Evolutionary conservation across 2,888 invertebrate genomes (phyloP).

Genomic region (Hypolimnas misippus): DNA sequence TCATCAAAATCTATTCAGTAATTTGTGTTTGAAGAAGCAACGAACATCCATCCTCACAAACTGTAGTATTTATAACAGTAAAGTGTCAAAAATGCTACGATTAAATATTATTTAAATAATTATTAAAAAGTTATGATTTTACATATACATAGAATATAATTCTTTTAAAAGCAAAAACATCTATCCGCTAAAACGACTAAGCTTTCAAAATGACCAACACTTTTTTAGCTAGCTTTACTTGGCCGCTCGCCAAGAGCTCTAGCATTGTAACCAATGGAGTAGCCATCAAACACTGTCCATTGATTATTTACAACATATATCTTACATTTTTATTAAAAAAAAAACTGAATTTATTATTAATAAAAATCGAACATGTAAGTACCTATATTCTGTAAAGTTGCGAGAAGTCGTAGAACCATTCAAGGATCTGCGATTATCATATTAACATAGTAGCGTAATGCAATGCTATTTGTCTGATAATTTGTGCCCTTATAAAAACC

Average conservation of each 20-base stretch:
- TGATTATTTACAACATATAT: background rate
- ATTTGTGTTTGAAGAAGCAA: no score
- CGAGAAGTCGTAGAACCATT: background rate
- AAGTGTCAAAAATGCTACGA: no score
- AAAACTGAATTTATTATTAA: no score
- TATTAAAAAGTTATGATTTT: no score
- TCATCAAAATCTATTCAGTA: no score
- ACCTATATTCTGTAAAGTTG: background rate
- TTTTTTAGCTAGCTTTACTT: conserved; percentile 5
- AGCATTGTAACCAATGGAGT: conserved; percentile 8
- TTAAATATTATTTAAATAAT: no score
- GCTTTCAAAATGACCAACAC: background rate
- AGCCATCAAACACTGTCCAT: background rate
- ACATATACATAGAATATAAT: no score
- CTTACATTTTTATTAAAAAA: no score
- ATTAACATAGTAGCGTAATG: conserved; percentile 37
- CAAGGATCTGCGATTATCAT: conserved; percentile 27
- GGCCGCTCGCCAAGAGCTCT: conserved; percentile 2
- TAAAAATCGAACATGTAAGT: background rate
- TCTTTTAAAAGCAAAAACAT: conserved; percentile 3
- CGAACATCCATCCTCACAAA: no score
- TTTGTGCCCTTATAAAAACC: conserved; percentile 29
- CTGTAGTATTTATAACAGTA: no score
- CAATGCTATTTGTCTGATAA: conserved; percentile 18
- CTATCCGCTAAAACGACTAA: background rate